These are phyloP conservation scores for Gephyroberyx darwinii DNA, from an alignment of 2,797 vertebrate species.

Conservation along the genomic window DNA sequence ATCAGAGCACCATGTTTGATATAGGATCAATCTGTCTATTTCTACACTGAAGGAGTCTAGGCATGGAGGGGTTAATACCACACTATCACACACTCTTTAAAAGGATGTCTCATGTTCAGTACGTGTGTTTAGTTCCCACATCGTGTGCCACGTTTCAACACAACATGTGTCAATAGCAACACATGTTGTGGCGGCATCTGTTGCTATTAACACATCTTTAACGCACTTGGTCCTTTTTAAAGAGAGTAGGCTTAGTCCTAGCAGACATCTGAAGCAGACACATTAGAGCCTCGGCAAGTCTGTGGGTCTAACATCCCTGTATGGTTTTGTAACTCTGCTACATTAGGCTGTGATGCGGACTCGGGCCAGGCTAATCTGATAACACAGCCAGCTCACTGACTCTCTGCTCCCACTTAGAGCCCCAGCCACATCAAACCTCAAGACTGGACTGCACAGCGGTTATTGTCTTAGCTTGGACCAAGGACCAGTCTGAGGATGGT, in stretches of 20 bases:
- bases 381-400: conserved; percentile 59
- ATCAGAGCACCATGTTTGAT: conserved; percentile 16
- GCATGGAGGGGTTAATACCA: background rate
- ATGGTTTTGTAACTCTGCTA: conserved; percentile 54
- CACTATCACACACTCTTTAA: background rate
- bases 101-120: too few species aligned
- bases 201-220: conserved; percentile 18
- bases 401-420: conserved; percentile 49
- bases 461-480: background rate
- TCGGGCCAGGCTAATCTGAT: conserved; percentile 60
- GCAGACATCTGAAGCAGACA: conserved; percentile 19
- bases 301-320: conserved; percentile 17
- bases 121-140: background rate
- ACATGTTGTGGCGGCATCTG: background rate
- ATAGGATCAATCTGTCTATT: conserved; percentile 10
- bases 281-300: conserved; percentile 26
- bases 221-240: conserved; percentile 6
- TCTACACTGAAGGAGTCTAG: conserved; percentile 10
- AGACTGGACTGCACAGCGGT: conserved; percentile 31
- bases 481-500: background rate
- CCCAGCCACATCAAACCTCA: conserved; percentile 42
- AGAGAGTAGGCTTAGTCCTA: background rate
- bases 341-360: conserved; percentile 54
- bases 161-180: conserved; percentile 5
- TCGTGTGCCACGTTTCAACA: background rate